Percentiles rank a stretch among this genome's conserved stretches.
Conservation (phyloP, 2,113 vertebrate species). For the Phalacrocorax carbo region DNA sequence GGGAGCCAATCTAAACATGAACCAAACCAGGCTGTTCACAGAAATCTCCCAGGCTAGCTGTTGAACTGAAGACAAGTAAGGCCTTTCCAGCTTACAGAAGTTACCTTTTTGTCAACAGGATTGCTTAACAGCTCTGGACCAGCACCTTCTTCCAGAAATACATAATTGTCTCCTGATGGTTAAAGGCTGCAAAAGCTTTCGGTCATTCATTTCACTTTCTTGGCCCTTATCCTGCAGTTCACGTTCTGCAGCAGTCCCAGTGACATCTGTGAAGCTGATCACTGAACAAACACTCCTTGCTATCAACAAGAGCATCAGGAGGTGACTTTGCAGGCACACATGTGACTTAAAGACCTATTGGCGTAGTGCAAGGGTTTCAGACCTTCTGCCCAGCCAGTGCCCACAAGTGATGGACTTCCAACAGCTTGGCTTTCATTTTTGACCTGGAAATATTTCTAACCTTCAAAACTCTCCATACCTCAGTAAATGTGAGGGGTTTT, state of each 20-base stretch:
- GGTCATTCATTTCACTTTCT: not conserved
- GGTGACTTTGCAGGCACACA: not conserved
- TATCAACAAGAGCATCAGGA: not conserved
- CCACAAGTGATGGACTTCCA: not conserved
- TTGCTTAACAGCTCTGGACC: not conserved
- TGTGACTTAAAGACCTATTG: not conserved
- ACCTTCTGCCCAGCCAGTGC: not conserved
- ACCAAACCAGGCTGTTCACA: not conserved
- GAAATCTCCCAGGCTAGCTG: not conserved
- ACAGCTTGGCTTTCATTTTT: not conserved
- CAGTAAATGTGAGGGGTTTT: not conserved
- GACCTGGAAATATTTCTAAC: not conserved
- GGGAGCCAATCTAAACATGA: not conserved
- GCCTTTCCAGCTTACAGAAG: not conserved
- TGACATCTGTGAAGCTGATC: not conserved
- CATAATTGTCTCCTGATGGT: fast-evolving
- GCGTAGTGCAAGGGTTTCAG: not conserved
- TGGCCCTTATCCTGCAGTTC: not conserved
- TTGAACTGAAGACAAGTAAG: not conserved
- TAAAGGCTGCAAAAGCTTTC: not conserved
- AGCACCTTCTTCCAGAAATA: not conserved
- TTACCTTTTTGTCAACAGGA: not conserved
- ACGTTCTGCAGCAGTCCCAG: not conserved
- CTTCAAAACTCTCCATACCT: not conserved
- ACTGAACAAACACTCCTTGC: not conserved